Evolutionary conservation across 2,797 vertebrate genomes (phyloP).

Genomic region (Xyrichtys novacula): DNA sequence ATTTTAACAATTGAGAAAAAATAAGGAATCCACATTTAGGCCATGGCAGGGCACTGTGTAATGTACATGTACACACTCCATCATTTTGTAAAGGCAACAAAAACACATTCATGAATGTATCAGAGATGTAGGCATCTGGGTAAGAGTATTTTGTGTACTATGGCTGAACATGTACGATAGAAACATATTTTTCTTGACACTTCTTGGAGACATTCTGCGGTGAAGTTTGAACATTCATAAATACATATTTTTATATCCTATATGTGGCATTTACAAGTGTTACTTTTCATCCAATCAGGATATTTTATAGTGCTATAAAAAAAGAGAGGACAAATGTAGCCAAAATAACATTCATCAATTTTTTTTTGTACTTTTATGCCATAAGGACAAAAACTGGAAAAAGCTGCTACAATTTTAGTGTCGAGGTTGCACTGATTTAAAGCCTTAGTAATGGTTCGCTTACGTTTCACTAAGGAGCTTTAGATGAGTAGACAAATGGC

Average conservation of each 20-base stretch:
- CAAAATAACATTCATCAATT: slow-evolving; percentile 42
- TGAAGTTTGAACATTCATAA: slow-evolving; percentile 57
- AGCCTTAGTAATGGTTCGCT: slow-evolving; percentile 26
- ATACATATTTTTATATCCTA: slow-evolving; percentile 25
- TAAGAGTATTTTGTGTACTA: slow-evolving; percentile 48
- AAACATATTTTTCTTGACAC: slow-evolving; percentile 16
- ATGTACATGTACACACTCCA: slow-evolving; percentile 49
- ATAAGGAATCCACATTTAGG: slow-evolving; percentile 33
- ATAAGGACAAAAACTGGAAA: slow-evolving; percentile 22
- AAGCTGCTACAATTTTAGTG: slow-evolving; percentile 17
- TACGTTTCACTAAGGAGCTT: slow-evolving; percentile 25
- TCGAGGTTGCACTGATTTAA: slow-evolving; percentile 14
- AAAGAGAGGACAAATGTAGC: slow-evolving; percentile 17
- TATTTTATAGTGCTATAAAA: slow-evolving; percentile 30
- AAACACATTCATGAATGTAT: slow-evolving; percentile 46
- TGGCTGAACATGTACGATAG: slow-evolving; percentile 34
- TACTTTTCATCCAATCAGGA: slow-evolving; percentile 13
- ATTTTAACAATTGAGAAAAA: slow-evolving; percentile 29
- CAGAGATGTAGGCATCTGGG: slow-evolving; percentile 52
- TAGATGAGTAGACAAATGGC: slow-evolving; percentile 25
- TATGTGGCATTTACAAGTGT: slow-evolving; percentile 30
- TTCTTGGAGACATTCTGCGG: slow-evolving; percentile 52
- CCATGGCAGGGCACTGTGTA: slow-evolving; percentile 30
- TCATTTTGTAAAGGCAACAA: slow-evolving; percentile 47
- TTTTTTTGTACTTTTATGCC: slow-evolving; percentile 30